phyloP scores from a whole-genome alignment of 2,113 vertebrate genomes.

The Apodemus speciosus region DNA sequence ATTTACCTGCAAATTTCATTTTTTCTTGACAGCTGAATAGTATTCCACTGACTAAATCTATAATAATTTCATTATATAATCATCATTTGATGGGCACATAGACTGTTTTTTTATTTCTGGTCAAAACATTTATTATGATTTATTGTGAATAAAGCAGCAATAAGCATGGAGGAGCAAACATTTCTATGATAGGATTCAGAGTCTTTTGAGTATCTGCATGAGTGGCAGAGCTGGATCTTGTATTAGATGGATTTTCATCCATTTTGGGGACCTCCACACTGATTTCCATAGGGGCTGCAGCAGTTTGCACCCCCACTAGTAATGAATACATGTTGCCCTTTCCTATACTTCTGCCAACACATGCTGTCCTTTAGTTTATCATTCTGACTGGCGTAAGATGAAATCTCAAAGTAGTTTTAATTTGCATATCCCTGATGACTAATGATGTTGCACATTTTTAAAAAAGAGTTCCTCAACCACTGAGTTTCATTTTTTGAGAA shows the following conservation, averaged over 20 bases:
- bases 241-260: neutral
- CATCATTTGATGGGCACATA: neutral
- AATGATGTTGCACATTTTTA: neutral
- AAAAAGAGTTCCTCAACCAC: neutral
- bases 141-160: neutral
- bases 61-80: neutral
- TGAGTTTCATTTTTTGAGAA: neutral
- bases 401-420: neutral
- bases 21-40: neutral
- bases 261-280: neutral
- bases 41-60: neutral
- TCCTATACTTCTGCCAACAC: neutral
- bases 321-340: neutral
- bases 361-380: neutral
- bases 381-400: neutral
- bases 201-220: too few species aligned
- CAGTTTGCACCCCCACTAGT: neutral
- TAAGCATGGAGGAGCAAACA: neutral
- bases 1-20: neutral
- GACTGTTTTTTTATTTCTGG: neutral
- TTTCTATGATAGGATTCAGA: neutral
- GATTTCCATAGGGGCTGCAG: neutral
- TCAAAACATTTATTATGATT: too few species aligned
- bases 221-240: neutral
- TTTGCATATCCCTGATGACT: slow-evolving; percentile 4